Percentiles rank a stretch among this genome's conserved stretches.
Conservation (phyloP, 2,888 invertebrate species). For the Galerucella pusilla region DNA sequence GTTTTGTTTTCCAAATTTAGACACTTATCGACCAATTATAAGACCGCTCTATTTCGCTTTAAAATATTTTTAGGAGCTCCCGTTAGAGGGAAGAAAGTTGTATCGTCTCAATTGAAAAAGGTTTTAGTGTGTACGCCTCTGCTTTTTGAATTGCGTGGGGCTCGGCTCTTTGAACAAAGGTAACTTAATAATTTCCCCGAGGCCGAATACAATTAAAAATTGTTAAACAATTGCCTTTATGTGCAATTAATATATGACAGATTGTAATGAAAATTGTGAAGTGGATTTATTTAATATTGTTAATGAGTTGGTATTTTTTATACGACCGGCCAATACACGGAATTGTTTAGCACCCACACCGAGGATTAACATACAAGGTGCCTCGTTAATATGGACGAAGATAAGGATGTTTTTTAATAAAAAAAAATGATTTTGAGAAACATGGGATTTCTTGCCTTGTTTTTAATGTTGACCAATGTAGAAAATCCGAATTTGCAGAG, state of each 20-base stretch:
- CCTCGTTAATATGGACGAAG: conserved; percentile 12
- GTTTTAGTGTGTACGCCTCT: neutral
- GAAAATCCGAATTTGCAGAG: too few species aligned
- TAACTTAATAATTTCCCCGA: conserved; percentile 34
- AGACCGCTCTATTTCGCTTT: neutral
- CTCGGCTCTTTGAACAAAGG: conserved; percentile 32
- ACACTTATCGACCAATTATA: neutral
- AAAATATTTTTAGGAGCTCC: too few species aligned
- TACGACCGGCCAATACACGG: conserved; percentile 30
- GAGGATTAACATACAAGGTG: conserved; percentile 24
- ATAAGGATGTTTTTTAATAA: neutral
- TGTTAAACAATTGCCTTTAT: conserved; percentile 40
- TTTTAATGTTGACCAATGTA: too few species aligned
- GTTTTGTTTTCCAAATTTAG: neutral
- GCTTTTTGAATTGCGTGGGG: conserved; percentile 31
- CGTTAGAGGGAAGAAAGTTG: too few species aligned
- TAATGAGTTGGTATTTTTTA: conserved; percentile 32
- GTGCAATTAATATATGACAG: conserved; percentile 41
- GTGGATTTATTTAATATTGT: conserved; percentile 42
- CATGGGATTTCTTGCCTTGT: too few species aligned
- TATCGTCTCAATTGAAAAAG: too few species aligned
- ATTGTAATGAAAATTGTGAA: conserved; percentile 40
- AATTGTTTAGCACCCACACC: conserved; percentile 35
- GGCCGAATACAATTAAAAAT: conserved; percentile 38
- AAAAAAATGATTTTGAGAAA: too few species aligned